Evolutionary conservation across 1,140 invertebrate species (phyloP).

Genomic region (Magallana gigas): DNA sequence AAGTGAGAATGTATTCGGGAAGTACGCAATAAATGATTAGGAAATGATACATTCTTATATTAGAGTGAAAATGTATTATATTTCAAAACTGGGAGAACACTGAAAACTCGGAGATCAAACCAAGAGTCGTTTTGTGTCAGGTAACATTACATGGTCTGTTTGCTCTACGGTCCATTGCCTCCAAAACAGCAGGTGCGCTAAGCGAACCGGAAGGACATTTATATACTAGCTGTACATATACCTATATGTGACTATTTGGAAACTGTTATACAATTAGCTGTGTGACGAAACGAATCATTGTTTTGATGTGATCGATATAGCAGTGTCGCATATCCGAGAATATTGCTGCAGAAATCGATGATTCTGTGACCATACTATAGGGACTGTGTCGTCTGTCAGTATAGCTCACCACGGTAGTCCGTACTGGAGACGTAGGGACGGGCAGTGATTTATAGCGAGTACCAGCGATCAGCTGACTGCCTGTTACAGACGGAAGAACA

Average conservation of each 20-base stretch:
- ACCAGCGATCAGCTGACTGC: background rate
- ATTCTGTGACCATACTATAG: background rate
- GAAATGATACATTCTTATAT: too few species aligned
- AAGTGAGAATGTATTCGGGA: too few species aligned
- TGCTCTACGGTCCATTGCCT: background rate
- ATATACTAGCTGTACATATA: background rate
- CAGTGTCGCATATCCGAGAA: background rate
- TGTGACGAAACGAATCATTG: background rate
- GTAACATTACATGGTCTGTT: too few species aligned
- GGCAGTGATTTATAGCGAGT: conserved; percentile 16
- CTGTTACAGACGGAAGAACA: conserved; percentile 24
- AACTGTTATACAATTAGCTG: background rate
- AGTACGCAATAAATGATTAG: too few species aligned
- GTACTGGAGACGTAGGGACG: background rate
- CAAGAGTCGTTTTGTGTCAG: too few species aligned
- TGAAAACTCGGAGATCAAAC: too few species aligned
- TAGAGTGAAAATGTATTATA: too few species aligned
- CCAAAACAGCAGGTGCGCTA: background rate
- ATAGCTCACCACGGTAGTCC: background rate
- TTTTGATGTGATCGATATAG: conserved; percentile 32
- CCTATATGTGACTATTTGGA: background rate
- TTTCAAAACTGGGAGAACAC: too few species aligned
- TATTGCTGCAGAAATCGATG: background rate
- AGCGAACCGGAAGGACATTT: conserved; percentile 4
- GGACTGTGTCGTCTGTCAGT: conserved; percentile 29